These are phyloP conservation scores for Eulemur rufifrons DNA, from an alignment of 2,113 vertebrate species.

Conservation along the genomic window DNA sequence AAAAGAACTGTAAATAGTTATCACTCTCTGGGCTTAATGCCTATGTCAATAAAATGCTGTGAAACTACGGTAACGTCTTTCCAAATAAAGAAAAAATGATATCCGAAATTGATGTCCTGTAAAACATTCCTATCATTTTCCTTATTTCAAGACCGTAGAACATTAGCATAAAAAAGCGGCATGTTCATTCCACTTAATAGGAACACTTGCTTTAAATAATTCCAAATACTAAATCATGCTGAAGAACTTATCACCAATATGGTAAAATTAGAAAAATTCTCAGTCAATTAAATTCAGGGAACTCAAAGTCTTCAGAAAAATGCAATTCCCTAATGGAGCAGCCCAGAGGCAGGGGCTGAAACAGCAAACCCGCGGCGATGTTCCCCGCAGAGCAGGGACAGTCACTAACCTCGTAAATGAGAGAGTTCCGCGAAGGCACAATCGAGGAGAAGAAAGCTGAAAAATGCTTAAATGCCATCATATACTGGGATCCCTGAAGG, in stretches of 20 bases:
- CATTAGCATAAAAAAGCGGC: neutral
- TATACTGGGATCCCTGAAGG: neutral
- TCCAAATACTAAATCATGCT: neutral
- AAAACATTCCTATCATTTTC: neutral
- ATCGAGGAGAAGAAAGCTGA: neutral
- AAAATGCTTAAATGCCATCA: neutral
- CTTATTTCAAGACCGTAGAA: neutral
- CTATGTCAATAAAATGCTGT: neutral
- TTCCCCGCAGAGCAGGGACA: neutral
- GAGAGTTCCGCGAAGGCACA: neutral
- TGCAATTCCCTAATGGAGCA: neutral
- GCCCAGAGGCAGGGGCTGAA: rapidly evolving
- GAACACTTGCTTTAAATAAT: constrained; percentile 8
- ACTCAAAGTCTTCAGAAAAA: constrained; percentile 10
- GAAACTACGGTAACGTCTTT: neutral
- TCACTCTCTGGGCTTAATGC: rapidly evolving
- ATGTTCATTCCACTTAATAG: neutral
- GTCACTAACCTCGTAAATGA: neutral
- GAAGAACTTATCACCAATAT: neutral
- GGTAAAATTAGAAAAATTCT: neutral
- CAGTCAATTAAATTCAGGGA: constrained; percentile 2
- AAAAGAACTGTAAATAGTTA: neutral
- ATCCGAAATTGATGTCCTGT: neutral
- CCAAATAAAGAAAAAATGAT: neutral
- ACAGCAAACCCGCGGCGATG: too few relatives aligned